Conservation (phyloP, 2,888 invertebrate genomes). For the Ichneumoninae sp. region DNA sequence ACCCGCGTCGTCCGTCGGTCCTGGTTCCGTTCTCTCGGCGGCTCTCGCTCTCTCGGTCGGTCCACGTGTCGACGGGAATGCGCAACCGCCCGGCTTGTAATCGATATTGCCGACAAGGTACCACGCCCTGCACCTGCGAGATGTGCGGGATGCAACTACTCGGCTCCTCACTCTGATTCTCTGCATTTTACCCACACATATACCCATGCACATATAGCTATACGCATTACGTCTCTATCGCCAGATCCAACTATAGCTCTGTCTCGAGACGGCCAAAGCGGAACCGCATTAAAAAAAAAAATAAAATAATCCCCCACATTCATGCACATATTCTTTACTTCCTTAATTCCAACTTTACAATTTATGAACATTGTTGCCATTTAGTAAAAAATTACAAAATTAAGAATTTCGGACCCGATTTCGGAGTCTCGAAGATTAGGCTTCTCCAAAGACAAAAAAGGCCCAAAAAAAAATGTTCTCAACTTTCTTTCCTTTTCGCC, state of each 20-base stretch:
- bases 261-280: background rate
- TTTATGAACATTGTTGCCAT: background rate
- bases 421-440: no score
- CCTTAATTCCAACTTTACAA: background rate
- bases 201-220: background rate
- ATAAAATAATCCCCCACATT: background rate
- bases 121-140: conserved; percentile 84
- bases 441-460: no score
- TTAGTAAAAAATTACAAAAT: no score
- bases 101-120: conserved; percentile 84
- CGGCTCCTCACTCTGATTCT: conserved; percentile 31
- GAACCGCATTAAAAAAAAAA: background rate
- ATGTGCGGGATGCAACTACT: conserved; percentile 79
- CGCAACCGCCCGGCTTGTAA: conserved; percentile 83
- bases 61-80: conserved; percentile 83
- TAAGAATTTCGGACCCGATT: no score
- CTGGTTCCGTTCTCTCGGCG: conserved; percentile 3
- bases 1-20: conserved; percentile 25
- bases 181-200: background rate
- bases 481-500: background rate
- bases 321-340: background rate
- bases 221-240: background rate
- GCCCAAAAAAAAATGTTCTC: background rate
- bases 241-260: conserved; percentile 3
- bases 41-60: conserved; percentile 51